Evolutionary conservation across 1,140 invertebrate species (phyloP), one percentile per base, ranked within the genome.

Genomic region (Dufourea novaeangliae): DNA sequence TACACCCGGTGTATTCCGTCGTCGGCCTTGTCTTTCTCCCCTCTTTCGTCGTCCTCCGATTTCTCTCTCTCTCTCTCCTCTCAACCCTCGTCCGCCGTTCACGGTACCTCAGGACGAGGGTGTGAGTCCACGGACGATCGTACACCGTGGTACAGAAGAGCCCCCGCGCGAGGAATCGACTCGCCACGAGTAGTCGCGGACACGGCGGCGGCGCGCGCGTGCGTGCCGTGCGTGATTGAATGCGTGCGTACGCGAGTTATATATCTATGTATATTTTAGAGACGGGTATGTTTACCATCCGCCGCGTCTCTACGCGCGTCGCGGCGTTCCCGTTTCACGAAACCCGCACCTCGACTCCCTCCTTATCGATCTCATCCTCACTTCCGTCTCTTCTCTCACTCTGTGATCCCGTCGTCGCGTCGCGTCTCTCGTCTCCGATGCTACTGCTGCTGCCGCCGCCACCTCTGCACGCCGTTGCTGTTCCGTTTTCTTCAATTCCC

Each of bases 301-400:
- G 44, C 37, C 22, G 41, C 37, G 52, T n/a, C 27, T 68, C 41
- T 71, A 72, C 73, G 29, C 77, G 64, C 73, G 64, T n/a, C 56
- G 52, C 73, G 34, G 41, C 73, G 73, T 69, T 34, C 64, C 73
- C 78, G 64, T 80, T 80, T 69, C 74, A 61, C 67, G 44, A 69
- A 77, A 78, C 74, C 68, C 79, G 46, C 25, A 62, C 73, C 46
- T 64, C 70, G 39, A 34, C 68, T 61, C 59, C 41, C 77, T 76
- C 57, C 79, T 82, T 82, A 79, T 82, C 79, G 79, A 79, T 79
- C 69, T 69, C 79, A 79, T 82, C 76, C 76, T 82, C 76, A 39
- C 79, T 50, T 75, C 72, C 79, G 57, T 75, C 72, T 80, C 73
- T 77, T 70, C 78, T 75, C 56, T 25, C 57, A n/a, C n/a, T n/a